A percentile compares a stretch with the other conserved stretches of the same genome.
phyloP scores from a whole-genome alignment of 2,888 invertebrate genomes.

The Rosalia funebris region DNA sequence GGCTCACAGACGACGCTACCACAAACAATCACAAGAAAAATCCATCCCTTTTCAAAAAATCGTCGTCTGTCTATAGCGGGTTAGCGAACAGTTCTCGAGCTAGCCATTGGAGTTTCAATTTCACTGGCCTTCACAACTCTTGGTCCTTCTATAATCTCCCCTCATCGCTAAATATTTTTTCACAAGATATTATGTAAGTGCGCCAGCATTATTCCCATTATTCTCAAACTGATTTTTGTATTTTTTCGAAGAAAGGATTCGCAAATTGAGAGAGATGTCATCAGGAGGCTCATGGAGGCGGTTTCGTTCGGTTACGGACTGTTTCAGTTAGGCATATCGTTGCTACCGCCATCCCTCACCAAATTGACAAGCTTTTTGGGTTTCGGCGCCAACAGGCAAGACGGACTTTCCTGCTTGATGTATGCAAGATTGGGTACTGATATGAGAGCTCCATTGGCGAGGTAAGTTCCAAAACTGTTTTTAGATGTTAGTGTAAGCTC shows the following conservation, averaged over 20 bases:
- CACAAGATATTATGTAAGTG: conserved; percentile 49
- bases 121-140: conserved; percentile 32
- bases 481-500: no score
- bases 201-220: neutral
- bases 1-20: neutral
- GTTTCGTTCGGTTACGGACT: conserved; percentile 78
- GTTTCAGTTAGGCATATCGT: conserved; percentile 74
- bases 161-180: conserved; percentile 45
- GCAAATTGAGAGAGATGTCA: conserved; percentile 66
- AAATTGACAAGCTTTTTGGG: conserved; percentile 72
- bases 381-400: conserved; percentile 71
- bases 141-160: conserved; percentile 44
- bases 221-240: neutral
- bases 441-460: conserved; percentile 75
- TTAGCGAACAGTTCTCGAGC: conserved; percentile 34
- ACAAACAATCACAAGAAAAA: neutral
- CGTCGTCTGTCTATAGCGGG: conserved; percentile 47
- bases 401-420: conserved; percentile 70
- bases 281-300: conserved; percentile 72
- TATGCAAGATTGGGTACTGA: conserved; percentile 71
- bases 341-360: conserved; percentile 73
- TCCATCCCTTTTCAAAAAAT: conserved; percentile 45
- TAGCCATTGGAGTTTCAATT: conserved; percentile 39
- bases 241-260: conserved; percentile 27
- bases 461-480: no score